phyloP scores from a whole-genome alignment of 2,113 vertebrate genomes.

The Callaeas wilsoni region DNA sequence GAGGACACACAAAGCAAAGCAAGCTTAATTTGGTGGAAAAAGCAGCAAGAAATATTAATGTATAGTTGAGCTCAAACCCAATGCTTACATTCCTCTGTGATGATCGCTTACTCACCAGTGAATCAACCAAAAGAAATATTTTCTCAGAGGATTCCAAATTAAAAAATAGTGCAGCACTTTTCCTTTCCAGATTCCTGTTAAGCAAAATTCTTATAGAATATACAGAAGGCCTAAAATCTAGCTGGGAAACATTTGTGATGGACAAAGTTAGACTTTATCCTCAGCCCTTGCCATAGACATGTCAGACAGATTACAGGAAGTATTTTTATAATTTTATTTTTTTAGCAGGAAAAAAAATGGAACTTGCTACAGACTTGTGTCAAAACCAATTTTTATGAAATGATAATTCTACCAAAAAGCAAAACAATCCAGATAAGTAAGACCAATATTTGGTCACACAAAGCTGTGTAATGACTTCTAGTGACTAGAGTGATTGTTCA shows the following conservation, averaged over 20 bases:
- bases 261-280: background rate
- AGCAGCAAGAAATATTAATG: background rate
- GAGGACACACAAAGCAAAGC: background rate
- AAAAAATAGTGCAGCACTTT: background rate
- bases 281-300: background rate
- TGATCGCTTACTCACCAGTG: background rate
- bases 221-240: background rate
- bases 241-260: background rate
- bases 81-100: background rate
- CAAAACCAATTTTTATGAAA: constrained; percentile 32
- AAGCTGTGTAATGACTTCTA: constrained; percentile 31
- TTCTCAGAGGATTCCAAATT: background rate
- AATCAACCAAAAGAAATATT: background rate
- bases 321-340: background rate
- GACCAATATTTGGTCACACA: constrained; percentile 27
- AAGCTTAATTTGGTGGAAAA: background rate
- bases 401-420: constrained; percentile 11
- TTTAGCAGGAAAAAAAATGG: background rate
- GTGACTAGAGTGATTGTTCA: background rate
- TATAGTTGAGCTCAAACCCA: background rate
- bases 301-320: background rate
- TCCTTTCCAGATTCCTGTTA: background rate
- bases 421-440: constrained; percentile 51
- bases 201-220: background rate
- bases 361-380: background rate